Base-by-base conservation (phyloP, 2,888 invertebrate species). In the Drosophila ustulata region DNA sequence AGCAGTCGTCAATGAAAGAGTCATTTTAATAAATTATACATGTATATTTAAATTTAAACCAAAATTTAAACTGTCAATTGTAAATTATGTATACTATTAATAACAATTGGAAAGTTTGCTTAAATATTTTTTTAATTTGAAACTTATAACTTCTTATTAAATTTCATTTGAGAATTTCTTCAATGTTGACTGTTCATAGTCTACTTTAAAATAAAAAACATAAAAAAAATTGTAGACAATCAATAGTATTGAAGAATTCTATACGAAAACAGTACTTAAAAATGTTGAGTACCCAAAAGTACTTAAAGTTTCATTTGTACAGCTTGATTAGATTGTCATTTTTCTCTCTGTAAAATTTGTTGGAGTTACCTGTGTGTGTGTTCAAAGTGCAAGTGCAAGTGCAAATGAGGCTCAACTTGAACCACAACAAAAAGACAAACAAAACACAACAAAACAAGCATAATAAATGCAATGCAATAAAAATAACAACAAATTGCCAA, bases 401-500 rank as follows among this genome's bases (percentile, higher is more conserved):
- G 47, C 46, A 57, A 13, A 47, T 45, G 8, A 39, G 25, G 37
- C 49, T 51, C 43, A 49, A 58, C 43, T 39, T 69, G 58, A 45
- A 30, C 7, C 5, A 23, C 34, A 70, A 61, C 58, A 57, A 79
- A 71, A 82, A 65, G 18, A 66, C 7, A 37, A 57, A 53, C 58
- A 71, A 63, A 70, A 66, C 77, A 13, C 13, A 41, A 41, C 39
- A 69, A 53, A 88, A 49, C 32, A 56, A 64, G 47, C 59, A 68
- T 55, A 73, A 67, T 72, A 52, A 56, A 63, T 34, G 37, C 46
- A 50, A 66, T 64, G 65, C 28, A 56, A 59, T 58, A 75, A 64
- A 32, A 78, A 70, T 58, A 66, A 64, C 53, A 69, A 58, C 61
- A 75, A 78, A 66, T 59, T 75, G 66, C 66, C 41, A 62, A 30